Base-by-base conservation (phyloP, 1,140 invertebrate species). In the Parasteatoda tepidariorum region DNA sequence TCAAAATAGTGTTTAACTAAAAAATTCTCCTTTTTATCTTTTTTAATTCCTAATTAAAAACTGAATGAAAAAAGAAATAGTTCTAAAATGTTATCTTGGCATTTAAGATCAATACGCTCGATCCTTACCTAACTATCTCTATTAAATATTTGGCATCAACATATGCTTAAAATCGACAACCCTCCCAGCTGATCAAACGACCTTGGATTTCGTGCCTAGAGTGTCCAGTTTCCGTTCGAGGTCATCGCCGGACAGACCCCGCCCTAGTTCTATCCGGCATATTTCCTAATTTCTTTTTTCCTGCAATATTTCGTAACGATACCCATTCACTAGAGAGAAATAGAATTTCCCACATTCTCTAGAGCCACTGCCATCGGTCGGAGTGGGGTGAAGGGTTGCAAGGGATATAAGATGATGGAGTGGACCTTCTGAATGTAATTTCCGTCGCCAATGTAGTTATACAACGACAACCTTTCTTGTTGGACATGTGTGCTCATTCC, bases 231-330 rank as follows among this genome's bases (percentile, higher is more conserved):
- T 33, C 62, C 26, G 59, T 67, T 78, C 75, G 75, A 78, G 75
- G 75, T 55, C 75, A 66, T 61, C 28, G 34, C 34, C 18, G 33
- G 61, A 62, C 33, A 67, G 75, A 67, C 75, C 75, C 75, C 75
- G 75, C 75, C 75, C 75, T 78, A 55, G 41, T 48, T 64, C 73
- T 48, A 41, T 76, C 73, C 73, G n/a, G 61, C 73, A 31, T 59
- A 76, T 41, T 64, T 64, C 73, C 61, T 78, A 78, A 78, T 78
- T 62, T 78, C 75, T 78, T 78, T 78, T 78, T 57, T 59, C 59
- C 18, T 33, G 57, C 73, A 31, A 33, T 22, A 28, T 34, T 76
- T 76, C 59, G 48, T 76, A 76, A 61, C 55, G n/a, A 31, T 30
- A 41, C 28, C 30, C 71, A 30, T 30, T 30, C 59, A n/a, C 3